Evolutionary conservation across 1,140 invertebrate genomes (phyloP), one percentile per base, ranked within the genome.

Genomic region (Gryon sp.): DNA sequence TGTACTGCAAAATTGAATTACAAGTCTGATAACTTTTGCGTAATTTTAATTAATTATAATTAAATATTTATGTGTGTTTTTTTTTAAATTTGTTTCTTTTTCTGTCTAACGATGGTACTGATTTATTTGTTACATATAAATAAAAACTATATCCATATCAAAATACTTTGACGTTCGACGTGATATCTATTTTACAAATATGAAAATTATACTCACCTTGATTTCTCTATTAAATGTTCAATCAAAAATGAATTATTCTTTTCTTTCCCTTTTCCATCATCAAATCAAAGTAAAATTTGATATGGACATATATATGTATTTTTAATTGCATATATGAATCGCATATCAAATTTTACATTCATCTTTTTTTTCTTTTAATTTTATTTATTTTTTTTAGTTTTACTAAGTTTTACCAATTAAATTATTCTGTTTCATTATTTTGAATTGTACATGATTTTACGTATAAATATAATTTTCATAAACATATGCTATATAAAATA

Each of bases 181-280:
- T 38, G 11, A 45, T 36, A 22, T 41, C 38, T 59, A 60, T 38
- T 20, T 60, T 60, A 60, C 38, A 60, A 60, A 60, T 40, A 14
- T 60, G 41, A 46, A 59, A 59, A 46, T 46, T 46, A 60, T 60
- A 60, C 30, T 59, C 53, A 59, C 53, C 18, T 59, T 14, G 15
- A 46, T 30, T 14, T 45, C 5, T 11, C n/a, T 45, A 16, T 34
- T 50, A 24, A 48, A 32, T 14, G 6, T 34, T 36, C 14, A 36
- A 36, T 28, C 8, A 12, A 34, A 50, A 50, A n/a, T n/a, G n/a
- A 45, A 14, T 45, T 45, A 48, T 11, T 48, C 18, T 18, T 16
- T 34, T 4, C 12, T 26, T 9, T 15, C n/a, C n/a, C n/a, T n/a
- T n/a, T n/a, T n/a, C n/a, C n/a, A n/a, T n/a, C n/a, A n/a, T n/a